Conservation (phyloP, 2,797 vertebrate genomes). For the Lindbergichthys nudifrons region DNA sequence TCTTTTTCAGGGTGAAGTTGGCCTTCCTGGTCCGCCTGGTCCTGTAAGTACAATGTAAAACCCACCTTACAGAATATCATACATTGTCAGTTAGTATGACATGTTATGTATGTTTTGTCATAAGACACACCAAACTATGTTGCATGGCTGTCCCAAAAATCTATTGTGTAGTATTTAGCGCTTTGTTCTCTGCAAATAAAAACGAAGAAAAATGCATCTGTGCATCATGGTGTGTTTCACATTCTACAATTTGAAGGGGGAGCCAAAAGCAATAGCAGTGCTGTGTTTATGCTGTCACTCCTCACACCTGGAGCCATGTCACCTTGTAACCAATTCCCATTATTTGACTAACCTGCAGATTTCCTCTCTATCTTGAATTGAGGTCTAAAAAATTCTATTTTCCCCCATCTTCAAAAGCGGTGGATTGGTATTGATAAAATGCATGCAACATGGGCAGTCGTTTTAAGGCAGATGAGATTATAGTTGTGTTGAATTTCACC, state of each 20-base stretch:
- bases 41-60: slow-evolving; percentile 81
- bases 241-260: not conserved
- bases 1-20: slow-evolving; percentile 84
- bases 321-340: slow-evolving; percentile 41
- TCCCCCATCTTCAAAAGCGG: slow-evolving; percentile 1
- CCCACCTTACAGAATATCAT: not conserved
- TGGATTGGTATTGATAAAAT: slow-evolving; percentile 29
- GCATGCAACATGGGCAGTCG: slow-evolving; percentile 16
- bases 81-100: slow-evolving; percentile 6
- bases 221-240: slow-evolving; percentile 13
- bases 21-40: slow-evolving; percentile 85
- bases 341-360: slow-evolving; percentile 32
- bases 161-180: not conserved
- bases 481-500: slow-evolving; percentile 33
- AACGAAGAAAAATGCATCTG: slow-evolving; percentile 15
- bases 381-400: not conserved
- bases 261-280: slow-evolving; percentile 15
- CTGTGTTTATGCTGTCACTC: slow-evolving; percentile 50
- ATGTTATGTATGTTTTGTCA: slow-evolving; percentile 7
- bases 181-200: not conserved
- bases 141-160: slow-evolving; percentile 11
- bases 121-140: not conserved
- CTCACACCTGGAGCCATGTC: slow-evolving; percentile 25
- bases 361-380: slow-evolving; percentile 33
- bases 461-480: slow-evolving; percentile 31